Evolutionary conservation across 2,113 vertebrate genomes (phyloP), one percentile per base, ranked within the genome.

Genomic region (Collichthys lucidus): DNA sequence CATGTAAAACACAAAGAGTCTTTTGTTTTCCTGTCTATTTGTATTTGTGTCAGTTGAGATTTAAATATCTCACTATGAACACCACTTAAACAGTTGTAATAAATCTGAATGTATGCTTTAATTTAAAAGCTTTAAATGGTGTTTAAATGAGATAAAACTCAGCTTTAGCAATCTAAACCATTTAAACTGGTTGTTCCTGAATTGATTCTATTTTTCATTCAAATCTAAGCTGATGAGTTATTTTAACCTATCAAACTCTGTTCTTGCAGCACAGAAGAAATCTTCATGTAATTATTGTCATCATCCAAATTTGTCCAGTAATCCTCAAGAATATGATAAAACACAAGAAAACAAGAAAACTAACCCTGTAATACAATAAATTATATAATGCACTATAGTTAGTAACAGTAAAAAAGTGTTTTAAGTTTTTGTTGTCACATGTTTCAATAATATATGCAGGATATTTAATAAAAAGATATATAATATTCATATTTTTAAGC

Each of bases 61-160:
- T 22, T 31, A 9, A 63, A 35, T 31, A 60, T 16, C 20, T 50
- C 1, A n/a, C 16, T 12, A 12, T 46, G 44, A 46, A 46, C 14
- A 4, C 4, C 44, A 46, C 11, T 46, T 46, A 46, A 46, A 46
- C 35, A 40, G 35, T 40, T 35, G 35, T 35, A 8, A 40, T 40
- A 46, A 12, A 46, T 46, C 4, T 46, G 44, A 46, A 46, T 26
- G 35, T 40, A 15, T 40, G 16, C 24, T 31, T 35, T 5, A 14
- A n/a, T 42, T 40, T 46, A 53, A 50, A 60, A 20, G 35, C 44
- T 65, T 70, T 50, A 63, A 47, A 31, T 57, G 24, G 49, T 57
- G 17, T 22, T 64, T 3, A 24, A 63, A 31, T 9, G 8, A 11
- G 42, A 10, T 10, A 17, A 42, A 40, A 80, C 42, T 59, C 10